Percentiles rank a stretch among this genome's conserved stretches.
These are phyloP conservation scores for Petrocephalus zakoni DNA, from an alignment of 2,113 vertebrate species.

Conservation along the genomic window DNA sequence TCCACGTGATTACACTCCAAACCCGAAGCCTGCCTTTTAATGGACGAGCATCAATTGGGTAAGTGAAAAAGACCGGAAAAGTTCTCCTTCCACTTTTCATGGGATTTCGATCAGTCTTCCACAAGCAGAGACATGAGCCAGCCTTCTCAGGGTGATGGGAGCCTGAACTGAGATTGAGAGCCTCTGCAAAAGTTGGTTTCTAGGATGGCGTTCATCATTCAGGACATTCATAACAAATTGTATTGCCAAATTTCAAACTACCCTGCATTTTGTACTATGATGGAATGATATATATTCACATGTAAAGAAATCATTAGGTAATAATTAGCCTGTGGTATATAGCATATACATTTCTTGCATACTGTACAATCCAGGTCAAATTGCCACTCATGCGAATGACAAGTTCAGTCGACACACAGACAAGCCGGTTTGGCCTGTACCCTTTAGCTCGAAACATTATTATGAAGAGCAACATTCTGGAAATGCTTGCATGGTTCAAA, in stretches of 20 bases:
- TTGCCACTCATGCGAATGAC: neutral
- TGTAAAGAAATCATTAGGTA: neutral
- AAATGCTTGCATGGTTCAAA: neutral
- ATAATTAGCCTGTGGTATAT: neutral
- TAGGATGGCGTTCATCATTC: neutral
- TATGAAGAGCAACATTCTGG: neutral
- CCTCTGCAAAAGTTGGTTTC: neutral
- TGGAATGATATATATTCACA: neutral
- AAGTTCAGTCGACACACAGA: neutral
- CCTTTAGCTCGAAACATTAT: neutral
- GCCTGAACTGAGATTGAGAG: neutral
- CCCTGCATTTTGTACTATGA: neutral
- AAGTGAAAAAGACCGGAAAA: neutral
- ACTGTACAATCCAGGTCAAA: neutral
- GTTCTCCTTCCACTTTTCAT: neutral
- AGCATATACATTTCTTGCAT: neutral
- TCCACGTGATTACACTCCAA: neutral
- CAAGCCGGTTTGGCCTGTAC: neutral
- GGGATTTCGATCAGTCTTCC: neutral
- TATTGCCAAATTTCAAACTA: neutral
- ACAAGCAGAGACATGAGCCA: neutral
- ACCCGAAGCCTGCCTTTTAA: neutral
- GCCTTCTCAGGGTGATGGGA: neutral
- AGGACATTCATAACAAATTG: neutral
- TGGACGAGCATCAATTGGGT: neutral